These are phyloP conservation scores for Papilio glaucus DNA, from an alignment of 1,140 invertebrate species.

Conservation along the genomic window DNA sequence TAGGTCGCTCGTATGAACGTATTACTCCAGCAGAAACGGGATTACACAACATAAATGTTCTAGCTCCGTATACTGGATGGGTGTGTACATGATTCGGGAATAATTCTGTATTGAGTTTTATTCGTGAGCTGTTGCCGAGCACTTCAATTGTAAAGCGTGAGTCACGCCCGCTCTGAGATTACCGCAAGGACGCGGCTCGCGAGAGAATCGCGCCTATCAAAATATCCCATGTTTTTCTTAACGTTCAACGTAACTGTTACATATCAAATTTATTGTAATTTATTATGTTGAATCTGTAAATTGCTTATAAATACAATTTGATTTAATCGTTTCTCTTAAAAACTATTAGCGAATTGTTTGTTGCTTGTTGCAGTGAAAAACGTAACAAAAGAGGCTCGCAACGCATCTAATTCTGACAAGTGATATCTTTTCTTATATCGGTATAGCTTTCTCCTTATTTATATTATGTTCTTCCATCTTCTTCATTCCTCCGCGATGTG, in stretches of 20 bases:
- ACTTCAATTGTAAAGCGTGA: conserved; percentile 57
- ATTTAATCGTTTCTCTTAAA: conserved; percentile 10
- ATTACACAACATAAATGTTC: conserved; percentile 29
- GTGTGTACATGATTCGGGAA: conserved; percentile 56
- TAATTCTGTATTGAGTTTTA: conserved; percentile 55
- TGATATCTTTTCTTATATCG: no score
- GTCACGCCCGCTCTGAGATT: conserved; percentile 67
- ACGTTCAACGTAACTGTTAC: conserved; percentile 10
- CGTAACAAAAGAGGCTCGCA: no score
- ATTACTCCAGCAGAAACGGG: neutral
- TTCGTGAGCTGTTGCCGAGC: conserved; percentile 65
- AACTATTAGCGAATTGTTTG: neutral
- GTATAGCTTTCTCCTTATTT: no score
- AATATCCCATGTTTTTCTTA: conserved; percentile 34
- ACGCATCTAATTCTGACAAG: no score
- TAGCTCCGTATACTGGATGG: conserved; percentile 38
- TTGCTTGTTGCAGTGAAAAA: neutral
- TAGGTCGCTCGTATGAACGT: neutral
- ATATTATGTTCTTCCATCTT: no score
- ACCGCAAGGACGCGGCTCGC: conserved; percentile 68
- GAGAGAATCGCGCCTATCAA: conserved; percentile 47
- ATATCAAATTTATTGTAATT: conserved; percentile 22
- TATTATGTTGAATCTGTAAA: conserved; percentile 8
- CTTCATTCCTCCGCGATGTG: no score
- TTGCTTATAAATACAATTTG: neutral